Conservation (phyloP, 92 coral and sea anemone genomes). For the Epizoanthus fatuus region DNA sequence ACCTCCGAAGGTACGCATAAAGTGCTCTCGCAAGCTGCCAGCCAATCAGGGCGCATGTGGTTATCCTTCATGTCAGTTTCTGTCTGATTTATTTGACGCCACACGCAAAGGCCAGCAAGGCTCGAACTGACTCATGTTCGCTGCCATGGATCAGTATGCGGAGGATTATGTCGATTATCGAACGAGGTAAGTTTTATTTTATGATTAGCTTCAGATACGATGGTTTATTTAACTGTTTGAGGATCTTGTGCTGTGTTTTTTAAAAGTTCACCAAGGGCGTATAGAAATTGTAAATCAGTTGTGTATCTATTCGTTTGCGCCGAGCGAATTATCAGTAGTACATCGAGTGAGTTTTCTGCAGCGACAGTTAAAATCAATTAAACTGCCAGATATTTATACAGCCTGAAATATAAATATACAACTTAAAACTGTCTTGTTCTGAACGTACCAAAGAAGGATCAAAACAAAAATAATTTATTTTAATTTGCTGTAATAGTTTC, state of each 20-base stretch:
- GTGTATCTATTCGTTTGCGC: slow-evolving; percentile 5
- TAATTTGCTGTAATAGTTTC: slow-evolving; percentile 12
- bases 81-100: no score
- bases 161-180: no score
- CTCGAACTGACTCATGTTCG: no score
- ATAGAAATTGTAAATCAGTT: slow-evolving; percentile 6
- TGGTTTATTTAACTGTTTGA: slow-evolving; percentile 3
- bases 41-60: no score
- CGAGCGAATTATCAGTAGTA: not conserved
- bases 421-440: not conserved
- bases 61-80: no score
- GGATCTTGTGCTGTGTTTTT: slow-evolving; percentile 2
- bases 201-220: not conserved
- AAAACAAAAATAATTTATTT: not conserved
- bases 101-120: no score
- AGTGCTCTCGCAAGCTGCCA: no score
- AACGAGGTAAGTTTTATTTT: no score
- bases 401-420: slow-evolving; percentile 21
- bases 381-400: slow-evolving; percentile 10
- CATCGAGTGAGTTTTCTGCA: slow-evolving; percentile 15
- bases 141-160: no score
- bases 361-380: slow-evolving; percentile 8
- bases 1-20: no score
- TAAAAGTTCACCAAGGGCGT: not conserved
- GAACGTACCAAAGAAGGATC: slow-evolving; percentile 6